These are phyloP conservation scores for Penaeus vannamei DNA, from an alignment of 1,140 invertebrate genomes.

Conservation along the genomic window DNA sequence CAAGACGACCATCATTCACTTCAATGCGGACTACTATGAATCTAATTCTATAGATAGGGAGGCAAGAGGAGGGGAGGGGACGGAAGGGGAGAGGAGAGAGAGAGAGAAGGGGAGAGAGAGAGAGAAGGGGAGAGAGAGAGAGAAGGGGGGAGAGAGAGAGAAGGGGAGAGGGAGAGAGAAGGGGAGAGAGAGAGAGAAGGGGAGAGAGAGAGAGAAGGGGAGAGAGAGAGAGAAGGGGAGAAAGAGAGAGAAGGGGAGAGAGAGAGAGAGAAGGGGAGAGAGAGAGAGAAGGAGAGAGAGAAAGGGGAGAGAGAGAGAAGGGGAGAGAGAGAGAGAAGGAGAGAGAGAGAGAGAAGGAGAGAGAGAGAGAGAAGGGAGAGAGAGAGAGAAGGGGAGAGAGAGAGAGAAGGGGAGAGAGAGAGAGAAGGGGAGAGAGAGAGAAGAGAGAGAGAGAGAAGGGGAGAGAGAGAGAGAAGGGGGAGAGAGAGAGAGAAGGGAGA, in stretches of 20 bases:
- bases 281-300: not conserved
- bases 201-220: not conserved
- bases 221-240: not conserved
- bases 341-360: too few relatives aligned
- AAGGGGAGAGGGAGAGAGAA: not conserved
- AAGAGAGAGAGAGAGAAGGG: conserved; percentile 1
- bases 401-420: not conserved
- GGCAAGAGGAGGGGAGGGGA: not conserved
- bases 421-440: not conserved
- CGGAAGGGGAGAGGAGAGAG: too few relatives aligned
- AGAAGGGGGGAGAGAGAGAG: not conserved
- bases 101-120: not conserved
- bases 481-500: too few relatives aligned
- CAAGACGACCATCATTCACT: too few relatives aligned
- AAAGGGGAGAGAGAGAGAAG: not conserved
- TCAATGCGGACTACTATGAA: too few relatives aligned
- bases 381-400: not conserved
- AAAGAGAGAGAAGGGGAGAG: not conserved
- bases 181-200: not conserved
- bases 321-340: too few relatives aligned
- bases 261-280: not conserved
- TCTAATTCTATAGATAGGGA: not conserved
- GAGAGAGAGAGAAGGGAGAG: too few relatives aligned
- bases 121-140: too few relatives aligned
- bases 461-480: not conserved